These are phyloP conservation scores for Sylvicola cinctus DNA, from an alignment of 2,888 invertebrate species.

Conservation along the genomic window DNA sequence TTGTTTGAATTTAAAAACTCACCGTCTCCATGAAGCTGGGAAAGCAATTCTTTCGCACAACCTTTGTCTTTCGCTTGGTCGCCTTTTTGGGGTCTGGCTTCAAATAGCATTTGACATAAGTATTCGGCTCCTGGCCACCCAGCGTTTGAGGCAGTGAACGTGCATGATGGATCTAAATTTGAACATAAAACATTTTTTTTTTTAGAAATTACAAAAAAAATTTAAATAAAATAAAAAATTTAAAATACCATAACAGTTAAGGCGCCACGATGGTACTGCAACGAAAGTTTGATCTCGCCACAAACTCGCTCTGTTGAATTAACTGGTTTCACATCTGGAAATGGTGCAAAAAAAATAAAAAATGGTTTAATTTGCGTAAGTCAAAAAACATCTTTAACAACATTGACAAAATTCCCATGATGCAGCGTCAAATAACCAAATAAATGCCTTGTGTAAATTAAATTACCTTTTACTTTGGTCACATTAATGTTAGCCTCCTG, in stretches of 20 bases:
- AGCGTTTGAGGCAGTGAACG: slow-evolving; percentile 63
- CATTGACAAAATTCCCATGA: neutral
- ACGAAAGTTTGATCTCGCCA: slow-evolving; percentile 58
- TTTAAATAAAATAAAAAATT: neutral
- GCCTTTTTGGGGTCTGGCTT: slow-evolving; percentile 80
- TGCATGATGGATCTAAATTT: slow-evolving; percentile 49
- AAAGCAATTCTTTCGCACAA: slow-evolving; percentile 76
- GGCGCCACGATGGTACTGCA: slow-evolving; percentile 52
- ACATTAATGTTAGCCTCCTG: slow-evolving; percentile 68
- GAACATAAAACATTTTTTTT: neutral
- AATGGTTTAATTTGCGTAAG: neutral
- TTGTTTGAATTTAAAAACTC: slow-evolving; percentile 12
- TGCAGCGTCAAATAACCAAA: neutral
- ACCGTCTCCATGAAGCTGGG: slow-evolving; percentile 98
- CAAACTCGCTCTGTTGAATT: slow-evolving; percentile 27
- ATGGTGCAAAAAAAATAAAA: slow-evolving; percentile 11
- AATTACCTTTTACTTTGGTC: slow-evolving; percentile 52
- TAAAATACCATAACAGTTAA: slow-evolving; percentile 51
- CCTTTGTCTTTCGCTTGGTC: slow-evolving; percentile 91
- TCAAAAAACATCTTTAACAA: slow-evolving; percentile 1
- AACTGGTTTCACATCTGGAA: slow-evolving; percentile 17
- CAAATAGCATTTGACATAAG: slow-evolving; percentile 80
- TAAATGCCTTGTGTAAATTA: neutral
- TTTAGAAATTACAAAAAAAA: neutral
- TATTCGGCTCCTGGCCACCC: slow-evolving; percentile 66